Base-by-base conservation (phyloP, 2,888 invertebrate genomes). In the Chrysolina oricalcia region DNA sequence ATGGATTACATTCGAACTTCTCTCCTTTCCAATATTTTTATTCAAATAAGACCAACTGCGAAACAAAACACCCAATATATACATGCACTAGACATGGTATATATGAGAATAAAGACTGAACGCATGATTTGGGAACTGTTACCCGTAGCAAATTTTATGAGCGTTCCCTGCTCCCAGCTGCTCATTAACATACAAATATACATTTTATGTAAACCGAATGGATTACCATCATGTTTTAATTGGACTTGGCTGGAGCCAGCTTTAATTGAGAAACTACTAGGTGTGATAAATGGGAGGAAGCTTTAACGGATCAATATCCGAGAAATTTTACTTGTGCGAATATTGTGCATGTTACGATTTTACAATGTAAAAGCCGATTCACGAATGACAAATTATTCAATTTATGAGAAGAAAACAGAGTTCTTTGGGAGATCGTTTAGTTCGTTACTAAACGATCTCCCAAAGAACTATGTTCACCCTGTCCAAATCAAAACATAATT, bases 151-250 rank as follows among this genome's bases (percentile, higher is more conserved):
- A 69, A 69, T 69, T 69, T 69, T 69, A 69, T 69, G 40, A 41
- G 56, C 56, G n/a, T 11, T 56, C 19, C 41, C 40, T 53, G 35
- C 35, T 65, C 62, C 41, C 63, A 59, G 71, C 65, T 72, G 59
- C 48, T 69, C 35, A 76, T 73, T 73, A 71, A 56, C 74, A 77
- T 70, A 77, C 41, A 69, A 76, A 77, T 78, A 78, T 74, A 72
- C 62, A 73, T 74, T 75, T 73, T 67, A 76, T 71, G 74, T 66
- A 74, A 78, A 75, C 74, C 71, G 53, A 53, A 53, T 53, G 53
- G 53, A 53, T 53, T 53, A 53, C 21, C 53, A 13, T 21, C 21
- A 53, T 21, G 53, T 53, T 53, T 21, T 53, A 53, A 53, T 53
- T 53, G 53, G 53, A 53, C 53, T 21, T 53, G 53, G 53, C 53